Evolutionary conservation across 2,113 vertebrate genomes (phyloP), one percentile per base, ranked within the genome.

Genomic region (Tympanuchus pallidicinctus): DNA sequence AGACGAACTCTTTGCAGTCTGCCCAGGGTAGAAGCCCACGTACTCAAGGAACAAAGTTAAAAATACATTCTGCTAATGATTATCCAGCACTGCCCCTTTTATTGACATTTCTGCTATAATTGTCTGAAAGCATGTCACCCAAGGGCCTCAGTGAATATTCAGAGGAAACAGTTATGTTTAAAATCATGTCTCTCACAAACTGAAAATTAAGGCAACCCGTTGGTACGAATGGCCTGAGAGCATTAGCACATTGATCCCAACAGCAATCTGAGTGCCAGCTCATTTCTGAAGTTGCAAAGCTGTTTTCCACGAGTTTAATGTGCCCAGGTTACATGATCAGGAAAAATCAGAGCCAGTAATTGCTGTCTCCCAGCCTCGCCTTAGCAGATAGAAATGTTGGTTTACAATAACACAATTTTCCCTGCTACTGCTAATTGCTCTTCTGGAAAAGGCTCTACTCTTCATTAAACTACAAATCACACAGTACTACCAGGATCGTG

Each of bases 141-240:
- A 21, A 82, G 79, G 75, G 78, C 59, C 82, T 77, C 1, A 0
- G 86, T 61, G 88, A 95, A 82, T 95, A 88, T 90, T 90, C 93
- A 94, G 80, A 81, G 67, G 22, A 88, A 89, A 63, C 0, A 0
- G 92, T 92, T 85, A 82, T 67, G 34, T 80, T 80, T 73, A 89
- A 93, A 95, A 67, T 86, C 38, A 4, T 87, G 64, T 74, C 82
- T 86, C 43, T 74, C 36, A 34, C 45, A 91, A 73, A 60, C 12
- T 18, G 42, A 94, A 91, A 90, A 89, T 87, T 64, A 91, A 67
- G 38, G 71, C 42, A 90, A 93, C 92, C 78, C 92, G 87, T 93
- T 90, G 93, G 32, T 66, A 50, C 71, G 73, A 92, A 71, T 0
- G 11, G 36, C 36, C 45, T 50, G 75, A 80, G 81, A 94, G 78